A percentile compares a stretch with the other conserved stretches of the same genome.
Conservation (phyloP, 2,797 vertebrate species). For the Cichlasoma orientale region DNA sequence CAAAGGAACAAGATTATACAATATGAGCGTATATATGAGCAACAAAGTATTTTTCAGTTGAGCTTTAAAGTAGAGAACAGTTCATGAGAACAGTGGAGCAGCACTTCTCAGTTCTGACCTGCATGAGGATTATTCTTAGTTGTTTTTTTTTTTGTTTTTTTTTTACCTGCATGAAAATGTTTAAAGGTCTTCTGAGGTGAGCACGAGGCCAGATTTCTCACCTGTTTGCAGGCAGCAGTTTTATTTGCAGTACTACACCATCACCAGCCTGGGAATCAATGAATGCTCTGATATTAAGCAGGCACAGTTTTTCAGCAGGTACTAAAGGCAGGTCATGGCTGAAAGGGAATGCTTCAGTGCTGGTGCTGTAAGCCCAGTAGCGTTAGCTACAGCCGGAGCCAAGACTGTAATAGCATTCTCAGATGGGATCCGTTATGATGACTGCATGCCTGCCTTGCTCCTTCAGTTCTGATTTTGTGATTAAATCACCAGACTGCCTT, state of each 20-base stretch:
- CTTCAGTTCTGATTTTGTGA: constrained; percentile 74
- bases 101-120: background rate
- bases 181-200: background rate
- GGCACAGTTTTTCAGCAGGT: constrained; percentile 66
- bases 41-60: background rate
- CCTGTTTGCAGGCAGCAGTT: constrained; percentile 20
- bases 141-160: no score
- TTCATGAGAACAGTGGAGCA: background rate
- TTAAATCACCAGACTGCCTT: constrained; percentile 68
- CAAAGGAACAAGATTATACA: fast-evolving
- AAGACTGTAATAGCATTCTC: constrained; percentile 76
- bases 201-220: constrained; percentile 1
- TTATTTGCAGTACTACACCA: background rate
- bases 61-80: background rate
- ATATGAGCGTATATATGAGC: background rate
- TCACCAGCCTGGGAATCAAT: constrained; percentile 27
- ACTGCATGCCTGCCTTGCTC: constrained; percentile 66
- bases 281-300: constrained; percentile 54
- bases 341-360: constrained; percentile 40
- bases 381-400: constrained; percentile 50
- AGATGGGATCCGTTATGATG: constrained; percentile 73
- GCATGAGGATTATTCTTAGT: background rate
- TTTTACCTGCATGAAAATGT: constrained; percentile 15
- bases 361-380: constrained; percentile 63
- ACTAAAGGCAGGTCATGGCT: constrained; percentile 69